phyloP scores from a whole-genome alignment of 2,888 invertebrate genomes.

The Oscheius sp. region DNA sequence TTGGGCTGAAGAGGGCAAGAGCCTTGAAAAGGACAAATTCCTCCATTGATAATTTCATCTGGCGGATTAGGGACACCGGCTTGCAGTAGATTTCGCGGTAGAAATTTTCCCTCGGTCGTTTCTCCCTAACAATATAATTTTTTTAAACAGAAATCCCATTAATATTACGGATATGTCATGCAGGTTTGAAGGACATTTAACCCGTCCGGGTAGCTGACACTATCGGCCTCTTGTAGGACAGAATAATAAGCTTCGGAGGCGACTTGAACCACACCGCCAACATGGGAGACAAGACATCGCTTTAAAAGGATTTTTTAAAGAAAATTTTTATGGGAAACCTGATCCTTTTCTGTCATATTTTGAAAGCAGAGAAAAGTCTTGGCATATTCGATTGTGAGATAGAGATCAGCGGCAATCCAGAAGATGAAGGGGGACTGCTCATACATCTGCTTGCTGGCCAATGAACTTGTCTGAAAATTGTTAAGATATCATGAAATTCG shows the following conservation, averaged over 20 bases:
- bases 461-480: background rate
- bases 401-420: constrained; percentile 60
- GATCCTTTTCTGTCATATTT: constrained; percentile 49
- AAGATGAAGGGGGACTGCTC: constrained; percentile 43
- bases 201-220: constrained; percentile 55
- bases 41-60: constrained; percentile 43
- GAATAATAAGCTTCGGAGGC: constrained; percentile 56
- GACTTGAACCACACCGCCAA: constrained; percentile 53
- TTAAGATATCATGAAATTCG: no score
- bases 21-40: constrained; percentile 59
- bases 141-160: no score
- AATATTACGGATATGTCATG: constrained; percentile 3
- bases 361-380: constrained; percentile 56
- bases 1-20: constrained; percentile 52
- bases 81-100: constrained; percentile 52
- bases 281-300: constrained; percentile 45
- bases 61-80: constrained; percentile 48
- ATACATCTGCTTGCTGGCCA: background rate
- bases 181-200: constrained; percentile 41
- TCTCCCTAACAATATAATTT: constrained; percentile 5
- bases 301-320: background rate
- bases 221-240: constrained; percentile 44
- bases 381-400: constrained; percentile 56
- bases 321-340: constrained; percentile 34
- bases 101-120: constrained; percentile 40